A percentile compares a stretch with the other conserved stretches of the same genome.
These are phyloP conservation scores for Petrolisthes cinctipes DNA, from an alignment of 2,888 invertebrate species.

Conservation along the genomic window DNA sequence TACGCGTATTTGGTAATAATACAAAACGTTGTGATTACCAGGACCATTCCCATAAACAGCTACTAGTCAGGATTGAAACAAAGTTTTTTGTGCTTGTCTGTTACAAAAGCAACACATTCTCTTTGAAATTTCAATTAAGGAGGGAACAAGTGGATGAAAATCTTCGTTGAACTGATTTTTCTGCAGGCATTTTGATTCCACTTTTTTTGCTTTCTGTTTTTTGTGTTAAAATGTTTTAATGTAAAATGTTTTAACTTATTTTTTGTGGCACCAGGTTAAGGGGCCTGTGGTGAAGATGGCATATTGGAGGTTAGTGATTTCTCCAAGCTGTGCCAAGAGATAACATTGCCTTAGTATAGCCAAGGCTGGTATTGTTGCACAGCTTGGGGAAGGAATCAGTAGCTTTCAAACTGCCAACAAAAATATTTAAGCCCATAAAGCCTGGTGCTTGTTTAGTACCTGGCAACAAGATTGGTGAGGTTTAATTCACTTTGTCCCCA, in stretches of 20 bases:
- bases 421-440: neutral
- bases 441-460: conserved; percentile 46
- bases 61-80: conserved; percentile 55
- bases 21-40: conserved; percentile 48
- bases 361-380: no score
- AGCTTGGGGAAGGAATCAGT: no score
- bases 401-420: no score
- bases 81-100: conserved; percentile 38
- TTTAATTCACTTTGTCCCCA: conserved; percentile 37
- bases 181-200: conserved; percentile 30
- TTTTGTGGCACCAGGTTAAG: neutral
- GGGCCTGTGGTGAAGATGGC: no score
- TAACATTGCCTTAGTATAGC: no score
- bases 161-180: neutral
- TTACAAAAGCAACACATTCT: neutral
- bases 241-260: conserved; percentile 25
- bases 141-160: conserved; percentile 35
- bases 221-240: neutral
- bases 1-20: conserved; percentile 41
- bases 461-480: conserved; percentile 37
- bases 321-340: no score
- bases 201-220: conserved; percentile 13
- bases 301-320: no score
- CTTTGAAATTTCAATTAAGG: conserved; percentile 24
- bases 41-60: conserved; percentile 50